phyloP scores from a whole-genome alignment of 2,113 vertebrate genomes.

The Tretioscincus oriximinensis region DNA sequence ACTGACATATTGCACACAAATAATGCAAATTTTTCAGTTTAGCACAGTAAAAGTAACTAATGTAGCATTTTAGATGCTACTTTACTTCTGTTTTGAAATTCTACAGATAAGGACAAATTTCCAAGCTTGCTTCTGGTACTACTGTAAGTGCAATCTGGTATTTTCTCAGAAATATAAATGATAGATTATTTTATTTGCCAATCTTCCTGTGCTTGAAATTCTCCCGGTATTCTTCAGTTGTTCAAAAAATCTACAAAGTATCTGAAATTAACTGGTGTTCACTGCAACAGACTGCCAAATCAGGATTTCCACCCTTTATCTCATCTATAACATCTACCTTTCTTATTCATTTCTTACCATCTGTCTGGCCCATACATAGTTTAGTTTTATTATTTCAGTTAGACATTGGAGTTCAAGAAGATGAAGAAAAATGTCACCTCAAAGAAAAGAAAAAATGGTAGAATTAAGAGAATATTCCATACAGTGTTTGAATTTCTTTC shows the following conservation, averaged over 20 bases:
- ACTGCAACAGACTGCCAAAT: not conserved
- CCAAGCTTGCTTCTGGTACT: not conserved
- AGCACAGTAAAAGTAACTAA: conserved; percentile 33
- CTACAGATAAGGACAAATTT: not conserved
- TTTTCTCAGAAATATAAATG: not conserved
- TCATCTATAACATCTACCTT: not conserved
- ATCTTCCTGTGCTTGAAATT: not conserved
- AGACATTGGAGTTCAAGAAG: not conserved
- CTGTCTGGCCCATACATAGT: not conserved
- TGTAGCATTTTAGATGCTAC: not conserved
- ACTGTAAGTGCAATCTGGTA: not conserved
- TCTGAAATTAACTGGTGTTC: no score
- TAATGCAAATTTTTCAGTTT: conserved; percentile 49
- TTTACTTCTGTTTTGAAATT: not conserved
- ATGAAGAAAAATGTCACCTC: not conserved
- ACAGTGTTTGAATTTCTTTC: not conserved
- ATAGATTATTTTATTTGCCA: not conserved
- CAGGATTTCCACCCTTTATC: no score
- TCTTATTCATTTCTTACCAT: not conserved
- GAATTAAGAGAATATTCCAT: not conserved
- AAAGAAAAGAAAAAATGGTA: not conserved
- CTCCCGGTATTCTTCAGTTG: not conserved
- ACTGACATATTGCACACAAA: conserved; percentile 22
- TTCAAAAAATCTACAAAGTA: no score
- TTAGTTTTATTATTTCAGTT: not conserved